Evolutionary conservation across 2,888 invertebrate genomes (phyloP), one percentile per base, ranked within the genome.

Genomic region (Aproaerema taeniolella): DNA sequence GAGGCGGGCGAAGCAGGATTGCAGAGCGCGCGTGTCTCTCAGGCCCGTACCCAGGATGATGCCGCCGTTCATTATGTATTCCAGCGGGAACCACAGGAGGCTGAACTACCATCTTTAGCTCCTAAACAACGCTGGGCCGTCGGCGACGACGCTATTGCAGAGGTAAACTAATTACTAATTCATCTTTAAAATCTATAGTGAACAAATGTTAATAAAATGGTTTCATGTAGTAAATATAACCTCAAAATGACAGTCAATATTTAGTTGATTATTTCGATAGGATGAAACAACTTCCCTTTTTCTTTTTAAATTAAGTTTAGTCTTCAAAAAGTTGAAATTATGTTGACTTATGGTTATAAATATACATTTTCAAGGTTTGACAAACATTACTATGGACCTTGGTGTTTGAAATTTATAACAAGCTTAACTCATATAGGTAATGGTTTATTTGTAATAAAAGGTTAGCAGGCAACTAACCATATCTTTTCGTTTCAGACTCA

Each of bases 41-140:
- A 90, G 76, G 89, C 89, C 79, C 91, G 92, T 63, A 88, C 93
- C 53, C 82, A 82, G 50, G 96, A 97, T 78, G 97, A 97, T 89
- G 95, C 95, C 49, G 93, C 94, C 75, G 96, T 96, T 55, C 95
- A 96, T 63, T 97, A 97, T 78, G 95, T 96, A 55, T 97, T 95
- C 74, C 95, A 95, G 57, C 70, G 82, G 43, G 92, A 93, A 47
- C 92, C 93, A 52, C 91, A 92, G 51, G 95, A 96, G 69, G 91
- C 91, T 39, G 95, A 96, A 70, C 91, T 95, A 70, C 89, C 91
- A 47, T 88, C 91, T 49, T 85, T 91, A 82, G 91, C 91, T 47
- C 91, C 91, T 34, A 94, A 94, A 75, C 90, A 92, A 56, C 91
- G 93, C 54, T 97, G 97, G 97, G 93, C 95, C 25, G 90, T 95